phyloP scores from a whole-genome alignment of 2,113 vertebrate genomes.

The Spea bombifrons region DNA sequence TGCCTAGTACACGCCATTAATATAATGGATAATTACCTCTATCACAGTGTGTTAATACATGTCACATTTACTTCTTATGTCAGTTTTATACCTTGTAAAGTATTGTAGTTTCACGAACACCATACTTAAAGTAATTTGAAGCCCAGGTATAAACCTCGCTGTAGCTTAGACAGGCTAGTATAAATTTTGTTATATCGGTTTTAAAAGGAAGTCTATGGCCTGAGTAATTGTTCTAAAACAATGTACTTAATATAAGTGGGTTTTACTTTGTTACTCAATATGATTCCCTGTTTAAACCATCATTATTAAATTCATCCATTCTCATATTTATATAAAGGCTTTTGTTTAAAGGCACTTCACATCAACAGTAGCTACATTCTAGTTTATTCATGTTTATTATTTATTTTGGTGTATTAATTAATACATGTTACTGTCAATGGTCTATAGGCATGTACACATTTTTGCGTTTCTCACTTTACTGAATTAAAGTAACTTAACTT shows the following conservation, averaged over 20 bases:
- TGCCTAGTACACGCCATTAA: slow-evolving; percentile 30
- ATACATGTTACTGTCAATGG: too few species aligned
- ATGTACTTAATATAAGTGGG: background rate
- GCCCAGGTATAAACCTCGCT: background rate
- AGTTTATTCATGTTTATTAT: too few species aligned
- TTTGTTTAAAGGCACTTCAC: too few species aligned
- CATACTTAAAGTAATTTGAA: slow-evolving; percentile 24
- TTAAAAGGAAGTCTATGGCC: background rate
- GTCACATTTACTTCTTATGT: slow-evolving; percentile 7
- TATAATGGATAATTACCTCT: slow-evolving; percentile 7
- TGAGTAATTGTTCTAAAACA: slow-evolving; percentile 2
- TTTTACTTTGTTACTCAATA: background rate
- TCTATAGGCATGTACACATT: too few species aligned
- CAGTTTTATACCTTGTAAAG: slow-evolving; percentile 18
- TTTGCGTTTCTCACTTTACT: too few species aligned
- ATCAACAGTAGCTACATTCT: too few species aligned
- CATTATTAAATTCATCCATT: too few species aligned
- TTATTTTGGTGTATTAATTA: too few species aligned
- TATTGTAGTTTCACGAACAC: background rate
- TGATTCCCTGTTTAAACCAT: background rate
- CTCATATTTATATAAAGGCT: too few species aligned
- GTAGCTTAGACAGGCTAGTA: slow-evolving; percentile 25
- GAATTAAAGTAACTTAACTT: too few species aligned
- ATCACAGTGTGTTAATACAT: background rate
- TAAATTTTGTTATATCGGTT: slow-evolving; percentile 21